A percentile compares a stretch with the other conserved stretches of the same genome.
phyloP scores from a whole-genome alignment of 2,113 vertebrate species.

The Aleadryas rufinucha region DNA sequence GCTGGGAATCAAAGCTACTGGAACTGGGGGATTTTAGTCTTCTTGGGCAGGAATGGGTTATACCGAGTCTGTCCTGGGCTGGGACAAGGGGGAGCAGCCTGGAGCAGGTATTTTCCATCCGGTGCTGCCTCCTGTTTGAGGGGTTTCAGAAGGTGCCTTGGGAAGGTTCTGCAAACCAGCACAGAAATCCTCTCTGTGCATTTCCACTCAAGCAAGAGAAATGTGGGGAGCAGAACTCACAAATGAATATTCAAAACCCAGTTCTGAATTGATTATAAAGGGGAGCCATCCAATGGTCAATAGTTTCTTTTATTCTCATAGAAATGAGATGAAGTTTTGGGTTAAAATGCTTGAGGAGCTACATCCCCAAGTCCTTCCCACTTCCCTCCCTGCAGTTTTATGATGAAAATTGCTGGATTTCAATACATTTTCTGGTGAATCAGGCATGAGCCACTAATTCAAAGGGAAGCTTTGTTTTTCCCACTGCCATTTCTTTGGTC shows the following conservation, averaged over 20 bases:
- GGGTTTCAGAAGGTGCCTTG: background rate
- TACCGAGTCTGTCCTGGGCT: accelerated
- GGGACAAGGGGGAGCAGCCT: background rate
- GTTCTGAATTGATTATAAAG: background rate
- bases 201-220: background rate
- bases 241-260: conserved; percentile 7
- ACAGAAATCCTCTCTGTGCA: background rate
- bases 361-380: background rate
- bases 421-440: background rate
- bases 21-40: too few species aligned
- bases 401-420: background rate
- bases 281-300: background rate
- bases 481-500: background rate
- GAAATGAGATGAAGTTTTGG: background rate
- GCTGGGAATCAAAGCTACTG: background rate
- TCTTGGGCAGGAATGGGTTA: background rate
- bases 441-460: background rate
- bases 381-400: background rate
- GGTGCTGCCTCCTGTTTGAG: background rate
- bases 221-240: background rate
- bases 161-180: background rate
- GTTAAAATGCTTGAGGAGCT: background rate
- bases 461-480: background rate
- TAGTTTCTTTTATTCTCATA: background rate
- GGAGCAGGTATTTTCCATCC: background rate